phyloP scores from a whole-genome alignment of 2,113 vertebrate genomes.

The Hydropotes inermis region DNA sequence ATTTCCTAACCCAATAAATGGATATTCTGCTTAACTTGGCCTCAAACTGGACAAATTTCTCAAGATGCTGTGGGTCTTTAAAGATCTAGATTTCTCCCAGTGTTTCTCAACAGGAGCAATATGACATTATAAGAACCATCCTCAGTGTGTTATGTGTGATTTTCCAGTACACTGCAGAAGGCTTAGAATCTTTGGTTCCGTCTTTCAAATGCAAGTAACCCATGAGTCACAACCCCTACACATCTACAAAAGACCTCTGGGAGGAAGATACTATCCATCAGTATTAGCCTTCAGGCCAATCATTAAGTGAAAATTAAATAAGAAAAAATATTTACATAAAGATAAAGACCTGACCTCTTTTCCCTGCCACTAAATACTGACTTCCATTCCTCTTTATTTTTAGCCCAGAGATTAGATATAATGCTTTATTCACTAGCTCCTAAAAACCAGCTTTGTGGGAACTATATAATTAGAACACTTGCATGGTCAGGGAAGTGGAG shows the following conservation, averaged over 20 bases:
- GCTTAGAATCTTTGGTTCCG: background rate
- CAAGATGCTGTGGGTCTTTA: background rate
- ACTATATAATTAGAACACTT: constrained; percentile 9
- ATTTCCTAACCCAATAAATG: constrained; percentile 42
- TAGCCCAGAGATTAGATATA: background rate
- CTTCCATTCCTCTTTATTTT: background rate
- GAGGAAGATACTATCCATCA: background rate
- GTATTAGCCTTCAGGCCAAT: background rate
- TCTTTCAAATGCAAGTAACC: background rate
- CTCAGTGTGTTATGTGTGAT: background rate
- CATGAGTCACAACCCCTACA: background rate
- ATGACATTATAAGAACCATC: background rate
- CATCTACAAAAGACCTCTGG: background rate
- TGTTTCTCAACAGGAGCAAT: constrained; percentile 26
- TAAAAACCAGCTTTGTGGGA: constrained; percentile 17
- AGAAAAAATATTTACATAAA: constrained; percentile 32
- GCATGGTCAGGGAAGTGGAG: background rate
- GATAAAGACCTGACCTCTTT: background rate
- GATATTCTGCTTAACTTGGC: constrained; percentile 4
- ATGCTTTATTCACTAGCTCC: constrained; percentile 13
- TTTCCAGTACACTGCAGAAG: background rate
- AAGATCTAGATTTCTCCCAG: background rate
- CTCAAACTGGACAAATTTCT: constrained; percentile 41
- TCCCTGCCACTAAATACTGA: background rate
- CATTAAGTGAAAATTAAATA: constrained; percentile 9